These are phyloP conservation scores for Yponomeuta cagnagella DNA, from an alignment of 2,888 invertebrate genomes.

Conservation along the genomic window DNA sequence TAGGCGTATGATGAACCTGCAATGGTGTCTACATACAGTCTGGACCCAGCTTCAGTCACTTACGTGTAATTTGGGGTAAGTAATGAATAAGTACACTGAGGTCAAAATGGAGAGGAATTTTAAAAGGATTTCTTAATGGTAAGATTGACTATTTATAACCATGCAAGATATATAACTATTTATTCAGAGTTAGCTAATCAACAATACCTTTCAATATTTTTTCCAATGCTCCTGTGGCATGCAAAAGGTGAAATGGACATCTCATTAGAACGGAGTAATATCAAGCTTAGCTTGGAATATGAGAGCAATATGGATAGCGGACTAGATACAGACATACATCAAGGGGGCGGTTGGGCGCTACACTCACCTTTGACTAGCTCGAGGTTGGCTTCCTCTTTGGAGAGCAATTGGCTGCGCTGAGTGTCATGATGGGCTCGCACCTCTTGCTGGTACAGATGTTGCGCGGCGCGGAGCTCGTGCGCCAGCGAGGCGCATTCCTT, in stretches of 20 bases:
- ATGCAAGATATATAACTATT: not conserved
- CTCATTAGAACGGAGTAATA: not conserved
- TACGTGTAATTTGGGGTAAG: too few relatives aligned
- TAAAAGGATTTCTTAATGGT: not conserved
- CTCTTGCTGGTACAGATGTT: conserved; percentile 89
- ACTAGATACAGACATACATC: not conserved
- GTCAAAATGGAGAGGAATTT: not conserved
- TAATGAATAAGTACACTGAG: too few relatives aligned
- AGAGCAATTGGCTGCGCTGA: conserved; percentile 86
- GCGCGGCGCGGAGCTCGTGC: conserved; percentile 89
- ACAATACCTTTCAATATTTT: conserved; percentile 80
- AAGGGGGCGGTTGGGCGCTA: not conserved
- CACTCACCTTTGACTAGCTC: conserved; percentile 91
- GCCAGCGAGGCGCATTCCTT: conserved; percentile 91
- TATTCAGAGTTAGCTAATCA: conserved; percentile 44
- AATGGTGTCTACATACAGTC: too few relatives aligned
- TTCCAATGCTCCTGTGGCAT: conserved; percentile 81
- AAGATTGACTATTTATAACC: not conserved
- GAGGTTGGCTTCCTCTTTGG: conserved; percentile 93
- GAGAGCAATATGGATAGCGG: conserved; percentile 11
- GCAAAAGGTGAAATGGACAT: conserved; percentile 59
- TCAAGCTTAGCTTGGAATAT: conserved; percentile 18
- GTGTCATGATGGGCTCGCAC: conserved; percentile 92
- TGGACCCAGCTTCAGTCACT: too few relatives aligned
- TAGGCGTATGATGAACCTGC: too few relatives aligned